These are phyloP conservation scores for Trichopoda pennipes DNA, from an alignment of 2,888 invertebrate genomes.

Conservation along the genomic window DNA sequence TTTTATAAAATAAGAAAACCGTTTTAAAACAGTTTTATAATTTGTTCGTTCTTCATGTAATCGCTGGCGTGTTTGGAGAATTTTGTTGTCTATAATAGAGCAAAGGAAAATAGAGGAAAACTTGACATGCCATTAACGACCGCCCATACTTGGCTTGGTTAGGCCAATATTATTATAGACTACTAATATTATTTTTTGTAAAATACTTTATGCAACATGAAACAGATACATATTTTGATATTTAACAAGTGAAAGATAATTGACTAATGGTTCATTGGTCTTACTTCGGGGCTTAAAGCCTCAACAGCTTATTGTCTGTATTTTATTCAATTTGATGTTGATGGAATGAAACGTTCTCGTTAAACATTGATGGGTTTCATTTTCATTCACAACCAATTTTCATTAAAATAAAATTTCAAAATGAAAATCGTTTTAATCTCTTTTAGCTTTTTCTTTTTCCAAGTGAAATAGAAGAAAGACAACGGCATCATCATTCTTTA, in stretches of 20 bases:
- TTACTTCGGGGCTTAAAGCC: not conserved
- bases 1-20: conserved; percentile 26
- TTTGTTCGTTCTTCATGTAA: conserved; percentile 35
- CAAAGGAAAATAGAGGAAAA: not conserved
- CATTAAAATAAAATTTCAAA: conserved; percentile 30
- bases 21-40: conserved; percentile 45
- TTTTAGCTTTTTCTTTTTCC: conserved; percentile 29
- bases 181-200: conserved; percentile 42
- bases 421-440: not conserved
- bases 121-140: conserved; percentile 3
- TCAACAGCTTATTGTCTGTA: not conserved
- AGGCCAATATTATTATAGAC: conserved; percentile 50
- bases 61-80: conserved; percentile 36
- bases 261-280: conserved; percentile 49
- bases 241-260: conserved; percentile 65
- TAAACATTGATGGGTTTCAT: conserved; percentile 24
- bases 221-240: conserved; percentile 58
- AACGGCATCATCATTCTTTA: not conserved
- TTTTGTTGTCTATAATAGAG: conserved; percentile 2
- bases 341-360: conserved; percentile 11
- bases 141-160: conserved; percentile 4
- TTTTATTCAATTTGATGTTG: not conserved
- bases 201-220: conserved; percentile 46
- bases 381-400: conserved; percentile 45
- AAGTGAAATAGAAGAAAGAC: not conserved